Conservation (phyloP, 2,797 vertebrate species). For the Phylloscopus collybita region DNA sequence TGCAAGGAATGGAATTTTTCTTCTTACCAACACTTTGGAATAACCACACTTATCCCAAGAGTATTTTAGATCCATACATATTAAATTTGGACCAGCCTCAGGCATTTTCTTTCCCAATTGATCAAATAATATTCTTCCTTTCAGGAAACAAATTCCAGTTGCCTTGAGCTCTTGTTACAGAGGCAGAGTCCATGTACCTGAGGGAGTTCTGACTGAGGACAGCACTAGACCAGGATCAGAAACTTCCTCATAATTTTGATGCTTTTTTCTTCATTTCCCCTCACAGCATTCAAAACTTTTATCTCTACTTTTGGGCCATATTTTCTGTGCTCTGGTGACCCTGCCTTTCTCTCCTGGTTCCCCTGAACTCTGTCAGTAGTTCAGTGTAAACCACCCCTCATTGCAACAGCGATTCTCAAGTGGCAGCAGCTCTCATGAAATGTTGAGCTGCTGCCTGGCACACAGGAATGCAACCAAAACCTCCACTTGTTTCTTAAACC, state of each 20-base stretch:
- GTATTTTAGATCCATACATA: not conserved
- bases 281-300: not conserved
- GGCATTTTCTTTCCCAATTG: not conserved
- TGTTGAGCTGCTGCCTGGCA: not conserved
- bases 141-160: not conserved
- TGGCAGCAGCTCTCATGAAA: not conserved
- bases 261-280: not conserved
- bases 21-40: not conserved
- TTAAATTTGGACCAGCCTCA: not conserved
- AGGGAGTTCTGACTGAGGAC: not conserved
- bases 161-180: not conserved
- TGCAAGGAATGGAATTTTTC: not conserved
- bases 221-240: not conserved
- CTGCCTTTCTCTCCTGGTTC: not conserved
- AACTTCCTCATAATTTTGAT: not conserved
- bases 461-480: not conserved
- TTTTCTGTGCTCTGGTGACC: not conserved
- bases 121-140: not conserved
- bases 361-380: not conserved
- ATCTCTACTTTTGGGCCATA: not conserved
- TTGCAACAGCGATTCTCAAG: rapidly evolving
- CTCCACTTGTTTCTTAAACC: not conserved
- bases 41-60: not conserved
- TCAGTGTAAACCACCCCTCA: not conserved
- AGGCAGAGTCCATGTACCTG: not conserved